Conservation (phyloP, 2,888 invertebrate genomes). For the Aphrophora alni region DNA sequence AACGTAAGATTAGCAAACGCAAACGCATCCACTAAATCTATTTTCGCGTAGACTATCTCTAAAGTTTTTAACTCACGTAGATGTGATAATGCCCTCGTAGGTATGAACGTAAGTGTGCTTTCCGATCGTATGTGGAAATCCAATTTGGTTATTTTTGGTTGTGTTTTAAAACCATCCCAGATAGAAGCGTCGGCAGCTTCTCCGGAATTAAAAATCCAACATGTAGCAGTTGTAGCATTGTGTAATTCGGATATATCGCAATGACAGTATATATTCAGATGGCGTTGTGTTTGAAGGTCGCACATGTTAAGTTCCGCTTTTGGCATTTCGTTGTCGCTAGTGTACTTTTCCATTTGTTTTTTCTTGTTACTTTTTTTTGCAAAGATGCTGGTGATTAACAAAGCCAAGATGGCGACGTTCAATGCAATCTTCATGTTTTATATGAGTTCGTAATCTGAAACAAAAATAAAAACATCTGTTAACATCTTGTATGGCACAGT, state of each 20-base stretch:
- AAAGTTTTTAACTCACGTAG: slow-evolving; percentile 70
- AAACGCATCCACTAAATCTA: slow-evolving; percentile 71
- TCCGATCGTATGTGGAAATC: slow-evolving; percentile 74
- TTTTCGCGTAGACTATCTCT: slow-evolving; percentile 74
- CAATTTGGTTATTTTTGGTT: slow-evolving; percentile 72
- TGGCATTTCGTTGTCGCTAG: neutral
- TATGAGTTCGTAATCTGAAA: neutral
- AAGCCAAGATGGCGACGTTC: neutral
- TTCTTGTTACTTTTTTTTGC: slow-evolving; percentile 26
- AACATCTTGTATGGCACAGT: too few species aligned
- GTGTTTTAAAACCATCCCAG: slow-evolving; percentile 78
- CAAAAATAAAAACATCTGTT: neutral
- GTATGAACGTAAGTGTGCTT: slow-evolving; percentile 73
- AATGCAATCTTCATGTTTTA: neutral
- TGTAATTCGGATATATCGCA: slow-evolving; percentile 66
- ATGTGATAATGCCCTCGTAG: slow-evolving; percentile 71
- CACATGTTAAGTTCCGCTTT: slow-evolving; percentile 48
- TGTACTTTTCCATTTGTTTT: neutral
- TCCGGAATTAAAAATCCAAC: slow-evolving; percentile 75
- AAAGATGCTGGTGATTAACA: neutral
- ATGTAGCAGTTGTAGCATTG: slow-evolving; percentile 75
- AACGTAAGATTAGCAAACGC: slow-evolving; percentile 77
- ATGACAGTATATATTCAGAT: slow-evolving; percentile 66
- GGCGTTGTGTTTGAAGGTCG: slow-evolving; percentile 48
- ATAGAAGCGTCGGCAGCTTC: slow-evolving; percentile 72